Evolutionary conservation across 2,888 invertebrate genomes (phyloP), one percentile per base, ranked within the genome.

Genomic region (Dasysyrphus albostriatus): DNA sequence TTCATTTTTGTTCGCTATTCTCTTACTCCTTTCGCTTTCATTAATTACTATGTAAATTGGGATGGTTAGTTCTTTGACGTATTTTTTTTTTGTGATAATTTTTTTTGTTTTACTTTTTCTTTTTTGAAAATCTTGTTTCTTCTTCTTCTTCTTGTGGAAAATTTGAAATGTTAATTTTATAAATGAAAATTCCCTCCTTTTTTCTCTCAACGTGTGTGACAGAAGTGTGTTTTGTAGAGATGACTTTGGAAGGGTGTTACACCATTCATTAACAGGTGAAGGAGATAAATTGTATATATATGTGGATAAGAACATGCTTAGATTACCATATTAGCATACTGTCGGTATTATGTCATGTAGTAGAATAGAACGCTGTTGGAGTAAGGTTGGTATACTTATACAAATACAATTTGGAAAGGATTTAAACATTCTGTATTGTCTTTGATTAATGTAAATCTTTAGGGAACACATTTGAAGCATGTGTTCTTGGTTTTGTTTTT

Each of bases 1-100:
- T 69, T 69, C 16, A 37, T 81, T 85, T 69, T 74, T 42, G 67
- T 54, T 4, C 44, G 6, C 44, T n/a, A 29, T 39, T 54, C 39
- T 37, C 59, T 8, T 19, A 19, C 7, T 24, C 47, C 32, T n/a
- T 49, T 77, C 19, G 34, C 14, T 65, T 82, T 49, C 29, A 77
- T 82, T 82, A 85, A 85, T 85, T 82, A 82, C 85, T 85, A 85
- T 81, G 84, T 81, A 81, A 85, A 85, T 81, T 81, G 73, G 44
- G 76, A 76, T 39, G 32, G 81, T 44, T 67, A 84, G 73, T 77
- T 67, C 65, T 61, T 54, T 56, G 56, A 56, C 49, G 3, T 9
- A 19, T 19, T 12, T 67, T 37, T 10, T 2, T 39, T 19, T 19
- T 54, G 34, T 32, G n/a, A n/a, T n/a, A n/a, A n/a, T n/a, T n/a